Evolutionary conservation across 2,888 invertebrate species (phyloP).

Genomic region (Caenorhabditis sulstoni): DNA sequence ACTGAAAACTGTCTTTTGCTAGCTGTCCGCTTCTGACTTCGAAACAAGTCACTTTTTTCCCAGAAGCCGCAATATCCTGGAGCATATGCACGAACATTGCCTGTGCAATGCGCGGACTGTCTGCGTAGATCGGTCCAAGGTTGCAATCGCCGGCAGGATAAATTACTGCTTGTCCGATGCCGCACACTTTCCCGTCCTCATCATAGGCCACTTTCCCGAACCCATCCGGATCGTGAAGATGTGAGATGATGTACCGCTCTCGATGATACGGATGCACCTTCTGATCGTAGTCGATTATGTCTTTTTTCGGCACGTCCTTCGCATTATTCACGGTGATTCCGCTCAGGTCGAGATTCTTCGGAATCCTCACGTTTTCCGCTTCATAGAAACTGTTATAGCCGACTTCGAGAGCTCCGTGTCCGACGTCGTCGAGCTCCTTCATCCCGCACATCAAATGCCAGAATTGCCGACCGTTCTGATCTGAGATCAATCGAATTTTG

Average conservation of each 20-base stretch:
- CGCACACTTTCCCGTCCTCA: conserved; percentile 23
- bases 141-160: conserved; percentile 33
- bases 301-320: conserved; percentile 23
- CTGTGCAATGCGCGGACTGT: conserved; percentile 27
- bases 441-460: conserved; percentile 4
- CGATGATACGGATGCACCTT: conserved; percentile 25
- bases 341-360: neutral
- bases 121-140: conserved; percentile 32
- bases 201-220: conserved; percentile 30
- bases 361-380: neutral
- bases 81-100: conserved; percentile 28
- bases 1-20: conserved; percentile 24
- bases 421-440: neutral
- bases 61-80: conserved; percentile 14
- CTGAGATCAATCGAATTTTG: neutral
- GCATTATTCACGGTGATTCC: conserved; percentile 21
- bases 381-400: conserved; percentile 12
- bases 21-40: conserved; percentile 27
- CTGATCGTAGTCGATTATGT: conserved; percentile 35
- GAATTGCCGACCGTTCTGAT: neutral
- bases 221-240: conserved; percentile 31
- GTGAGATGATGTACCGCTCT: conserved; percentile 21
- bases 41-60: conserved; percentile 15
- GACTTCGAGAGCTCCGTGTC: neutral
- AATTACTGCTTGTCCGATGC: conserved; percentile 25